phyloP scores from a whole-genome alignment of 2,888 invertebrate species.

The Noctuana brunneofusca region DNA sequence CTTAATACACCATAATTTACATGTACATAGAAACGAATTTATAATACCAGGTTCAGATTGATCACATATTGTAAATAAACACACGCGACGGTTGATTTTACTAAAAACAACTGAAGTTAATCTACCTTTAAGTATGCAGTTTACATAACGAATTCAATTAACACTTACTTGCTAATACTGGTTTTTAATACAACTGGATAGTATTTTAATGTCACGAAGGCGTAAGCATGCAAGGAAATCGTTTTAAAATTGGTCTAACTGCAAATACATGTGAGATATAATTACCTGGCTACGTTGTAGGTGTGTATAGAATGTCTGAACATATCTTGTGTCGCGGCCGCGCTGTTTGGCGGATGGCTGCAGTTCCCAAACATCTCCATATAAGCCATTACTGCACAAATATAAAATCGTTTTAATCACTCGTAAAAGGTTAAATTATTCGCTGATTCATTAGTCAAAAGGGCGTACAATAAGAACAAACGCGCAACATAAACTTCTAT shows the following conservation, averaged over 20 bases:
- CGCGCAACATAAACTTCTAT: conserved; percentile 45
- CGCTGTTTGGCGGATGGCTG: conserved; percentile 84
- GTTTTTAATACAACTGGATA: conserved; percentile 22
- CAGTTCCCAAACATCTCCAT: conserved; percentile 98
- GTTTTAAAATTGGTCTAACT: conserved; percentile 8
- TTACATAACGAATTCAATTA: conserved; percentile 30
- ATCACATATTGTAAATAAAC: conserved; percentile 8
- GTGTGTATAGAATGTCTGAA: conserved; percentile 94
- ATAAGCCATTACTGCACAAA: conserved; percentile 93
- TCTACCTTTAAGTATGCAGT: conserved; percentile 12
- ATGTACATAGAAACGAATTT: not conserved
- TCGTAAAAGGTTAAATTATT: conserved; percentile 2
- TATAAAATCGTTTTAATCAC: conserved; percentile 28
- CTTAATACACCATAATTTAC: not conserved
- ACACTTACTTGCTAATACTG: conserved; percentile 10
- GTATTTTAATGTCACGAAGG: conserved; percentile 6
- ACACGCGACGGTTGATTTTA: conserved; percentile 10
- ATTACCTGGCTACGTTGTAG: conserved; percentile 83
- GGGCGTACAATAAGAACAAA: conserved; percentile 33
- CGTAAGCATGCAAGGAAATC: conserved; percentile 9
- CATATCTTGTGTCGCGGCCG: conserved; percentile 88
- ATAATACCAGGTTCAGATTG: conserved; percentile 2
- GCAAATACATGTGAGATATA: conserved; percentile 3
- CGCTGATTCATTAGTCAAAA: conserved; percentile 36
- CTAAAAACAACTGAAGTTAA: conserved; percentile 20